Conservation (phyloP, 2,797 vertebrate genomes). For the Helarctos malayanus region DNA sequence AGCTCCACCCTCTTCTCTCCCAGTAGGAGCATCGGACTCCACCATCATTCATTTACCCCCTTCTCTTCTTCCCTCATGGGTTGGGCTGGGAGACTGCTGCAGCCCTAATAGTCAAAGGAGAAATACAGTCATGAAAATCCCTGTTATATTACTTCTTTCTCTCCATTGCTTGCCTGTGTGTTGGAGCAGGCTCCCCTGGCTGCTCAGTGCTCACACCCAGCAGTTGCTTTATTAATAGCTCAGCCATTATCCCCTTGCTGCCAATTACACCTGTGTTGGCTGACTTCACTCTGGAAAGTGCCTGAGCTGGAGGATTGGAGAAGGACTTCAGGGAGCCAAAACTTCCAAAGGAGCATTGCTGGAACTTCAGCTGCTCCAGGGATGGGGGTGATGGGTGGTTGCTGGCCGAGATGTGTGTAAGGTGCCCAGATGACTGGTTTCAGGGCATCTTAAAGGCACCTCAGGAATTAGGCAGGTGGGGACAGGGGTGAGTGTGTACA, state of each 20-base stretch:
- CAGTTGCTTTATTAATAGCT: conserved; percentile 47
- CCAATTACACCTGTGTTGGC: conserved; percentile 51
- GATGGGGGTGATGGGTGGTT: neutral
- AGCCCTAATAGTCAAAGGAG: neutral
- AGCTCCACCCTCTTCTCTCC: neutral
- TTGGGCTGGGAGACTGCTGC: neutral
- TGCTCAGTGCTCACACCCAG: neutral
- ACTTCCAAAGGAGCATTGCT: neutral
- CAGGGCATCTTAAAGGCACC: neutral
- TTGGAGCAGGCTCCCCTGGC: neutral
- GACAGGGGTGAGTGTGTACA: rapidly evolving
- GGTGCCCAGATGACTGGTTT: neutral
- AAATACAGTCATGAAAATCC: neutral
- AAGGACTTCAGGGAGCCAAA: neutral
- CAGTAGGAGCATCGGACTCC: neutral
- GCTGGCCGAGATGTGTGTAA: neutral
- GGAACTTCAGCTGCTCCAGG: neutral
- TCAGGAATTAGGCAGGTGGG: neutral
- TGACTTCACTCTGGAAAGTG: neutral
- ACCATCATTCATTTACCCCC: neutral
- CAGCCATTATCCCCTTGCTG: neutral
- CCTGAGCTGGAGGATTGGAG: neutral
- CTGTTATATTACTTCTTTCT: neutral
- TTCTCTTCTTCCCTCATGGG: neutral
- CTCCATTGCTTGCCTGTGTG: neutral